A percentile compares a stretch with the other conserved stretches of the same genome.
Evolutionary conservation across 2,113 vertebrate genomes (phyloP).

Genomic region (Pedionomus torquatus): DNA sequence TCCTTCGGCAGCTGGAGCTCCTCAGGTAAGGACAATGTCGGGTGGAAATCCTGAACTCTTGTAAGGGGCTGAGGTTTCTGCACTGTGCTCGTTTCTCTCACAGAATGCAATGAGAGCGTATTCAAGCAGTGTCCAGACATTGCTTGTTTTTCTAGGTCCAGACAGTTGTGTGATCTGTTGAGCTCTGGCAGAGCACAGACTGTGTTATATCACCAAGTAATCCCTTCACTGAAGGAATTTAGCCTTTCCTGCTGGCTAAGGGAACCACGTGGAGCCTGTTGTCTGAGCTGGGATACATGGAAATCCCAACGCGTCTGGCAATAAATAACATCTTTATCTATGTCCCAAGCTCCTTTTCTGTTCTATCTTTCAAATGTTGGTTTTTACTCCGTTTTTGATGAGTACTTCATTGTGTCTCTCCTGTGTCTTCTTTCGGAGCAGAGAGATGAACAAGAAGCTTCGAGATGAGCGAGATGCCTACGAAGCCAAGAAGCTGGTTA

Average conservation of each 20-base stretch:
- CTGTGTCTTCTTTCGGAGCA: conserved; percentile 64
- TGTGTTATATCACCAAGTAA: not conserved
- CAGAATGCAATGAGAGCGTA: not conserved
- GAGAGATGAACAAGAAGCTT: conserved; percentile 93
- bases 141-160: not conserved
- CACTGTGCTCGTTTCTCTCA: not conserved
- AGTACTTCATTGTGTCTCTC: not conserved
- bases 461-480: conserved; percentile 90
- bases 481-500: conserved; percentile 87
- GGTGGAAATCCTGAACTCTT: not conserved
- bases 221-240: not conserved
- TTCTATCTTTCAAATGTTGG: not conserved
- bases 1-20: conserved; percentile 89
- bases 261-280: not conserved
- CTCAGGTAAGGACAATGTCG: conserved; percentile 80
- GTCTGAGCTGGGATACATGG: not conserved
- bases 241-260: not conserved
- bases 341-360: not conserved
- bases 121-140: not conserved
- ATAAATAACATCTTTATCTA: not conserved
- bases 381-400: not conserved
- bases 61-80: not conserved
- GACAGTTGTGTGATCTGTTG: not conserved
- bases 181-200: not conserved
- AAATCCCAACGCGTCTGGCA: not conserved